Evolutionary conservation across 92 coral and sea anemone species (phyloP), one percentile per base, ranked within the genome.

Genomic region (Phenganax subtilis): DNA sequence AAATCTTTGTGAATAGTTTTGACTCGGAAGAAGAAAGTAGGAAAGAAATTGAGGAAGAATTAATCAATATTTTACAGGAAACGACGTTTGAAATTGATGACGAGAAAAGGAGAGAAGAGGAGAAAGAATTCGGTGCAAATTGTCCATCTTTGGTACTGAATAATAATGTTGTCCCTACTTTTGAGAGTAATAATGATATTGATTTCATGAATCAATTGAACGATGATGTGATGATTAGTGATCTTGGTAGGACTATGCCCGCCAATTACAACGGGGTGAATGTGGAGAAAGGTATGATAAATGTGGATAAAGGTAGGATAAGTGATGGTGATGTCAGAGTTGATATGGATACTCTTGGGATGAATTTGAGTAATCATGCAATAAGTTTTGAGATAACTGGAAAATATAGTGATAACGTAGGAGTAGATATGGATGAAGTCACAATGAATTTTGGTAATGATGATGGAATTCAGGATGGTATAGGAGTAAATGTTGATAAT

Each of bases 181-280:
- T 52, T 20, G 72, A 78, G 8, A 17, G 61, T 31, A 78, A 44
- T 78, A 72, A 78, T 57, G 56, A 76, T 27, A 62, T 78, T 78
- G 82, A 78, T 51, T 9, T n/a, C 10, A 61, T 78, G 82, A 78
- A 78, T 53, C 72, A 78, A 28, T 17, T 60, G 66, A 78, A 61
- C 11, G 82, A 78, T 78, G 82, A 78, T 27, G 28, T 78, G 53
- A 78, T 78, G 82, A 78, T 78, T 20, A 52, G 25, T 9, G 82
- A 78, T 62, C 30, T 8, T 8, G n/a, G 29, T 78, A 25, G 15
- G n/a, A 52, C 5, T 12, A 57, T 16, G 20, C 66, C 12, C 29
- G 55, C 25, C 6, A 67, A 12, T 16, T 0, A 30, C 28, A 27
- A 28, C n/a, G 64, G 51, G 81, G 51, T 76, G 16, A 60, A 12